Percentiles rank a stretch among this genome's conserved stretches.
Conservation (phyloP, 2,888 invertebrate genomes). For the Cheilosia vernalis region DNA sequence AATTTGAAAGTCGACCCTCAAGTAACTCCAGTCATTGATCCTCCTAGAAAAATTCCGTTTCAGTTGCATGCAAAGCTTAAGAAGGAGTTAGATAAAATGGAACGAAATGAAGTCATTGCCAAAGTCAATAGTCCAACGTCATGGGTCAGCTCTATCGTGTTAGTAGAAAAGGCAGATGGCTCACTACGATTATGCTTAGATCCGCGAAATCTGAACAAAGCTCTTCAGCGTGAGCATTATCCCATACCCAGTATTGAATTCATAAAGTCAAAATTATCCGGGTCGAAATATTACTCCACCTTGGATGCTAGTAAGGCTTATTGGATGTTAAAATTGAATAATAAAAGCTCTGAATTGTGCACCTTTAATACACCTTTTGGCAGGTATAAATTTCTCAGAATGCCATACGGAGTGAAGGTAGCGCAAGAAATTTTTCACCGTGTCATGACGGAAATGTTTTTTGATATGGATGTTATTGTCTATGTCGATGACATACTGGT, state of each 20-base stretch:
- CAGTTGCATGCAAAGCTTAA: slow-evolving; percentile 7
- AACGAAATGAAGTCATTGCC: slow-evolving; percentile 4
- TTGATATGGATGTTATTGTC: slow-evolving; percentile 41
- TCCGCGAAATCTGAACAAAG: slow-evolving; percentile 37
- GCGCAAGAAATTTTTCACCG: slow-evolving; percentile 76
- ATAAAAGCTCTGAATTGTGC: slow-evolving; percentile 22
- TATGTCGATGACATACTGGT: slow-evolving; percentile 49
- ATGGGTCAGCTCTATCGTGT: slow-evolving; percentile 24
- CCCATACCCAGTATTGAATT: slow-evolving; percentile 16
- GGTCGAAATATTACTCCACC: slow-evolving; percentile 25
- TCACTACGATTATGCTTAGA: no score
- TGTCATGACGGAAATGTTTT: slow-evolving; percentile 63
- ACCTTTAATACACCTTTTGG: slow-evolving; percentile 71
- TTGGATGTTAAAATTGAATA: slow-evolving; percentile 37
- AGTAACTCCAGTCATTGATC: slow-evolving; percentile 22
- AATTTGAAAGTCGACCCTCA: slow-evolving; percentile 8
- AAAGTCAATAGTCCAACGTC: slow-evolving; percentile 10
- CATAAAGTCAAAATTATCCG: slow-evolving; percentile 24
- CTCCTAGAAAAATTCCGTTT: slow-evolving; percentile 27
- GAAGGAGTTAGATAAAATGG: slow-evolving; percentile 24
- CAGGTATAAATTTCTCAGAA: slow-evolving; percentile 67
- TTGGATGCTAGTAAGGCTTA: slow-evolving; percentile 32
- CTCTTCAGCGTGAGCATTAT: slow-evolving; percentile 10
- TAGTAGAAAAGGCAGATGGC: slow-evolving; percentile 27
- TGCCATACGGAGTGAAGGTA: slow-evolving; percentile 76